Evolutionary conservation across 2,888 invertebrate species (phyloP).

Genomic region (Bhutanitis thaidina): DNA sequence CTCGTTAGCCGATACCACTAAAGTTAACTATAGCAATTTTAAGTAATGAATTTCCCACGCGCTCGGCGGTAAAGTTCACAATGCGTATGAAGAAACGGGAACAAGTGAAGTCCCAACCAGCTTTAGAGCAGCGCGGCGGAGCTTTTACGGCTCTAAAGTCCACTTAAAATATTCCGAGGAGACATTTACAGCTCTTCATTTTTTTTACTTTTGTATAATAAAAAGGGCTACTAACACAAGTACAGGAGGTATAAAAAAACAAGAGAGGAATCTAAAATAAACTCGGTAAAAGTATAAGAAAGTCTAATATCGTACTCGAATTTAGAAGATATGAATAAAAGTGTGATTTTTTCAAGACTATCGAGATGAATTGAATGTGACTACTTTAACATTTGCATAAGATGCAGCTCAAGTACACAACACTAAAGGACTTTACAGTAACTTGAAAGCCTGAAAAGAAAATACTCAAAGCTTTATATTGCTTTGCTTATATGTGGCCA

Average conservation of each 20-base stretch:
- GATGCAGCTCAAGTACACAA: slow-evolving; percentile 26
- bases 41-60: no score
- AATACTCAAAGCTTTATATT: slow-evolving; percentile 77
- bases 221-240: neutral
- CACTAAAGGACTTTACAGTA: slow-evolving; percentile 62
- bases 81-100: no score
- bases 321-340: neutral
- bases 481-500: slow-evolving; percentile 51
- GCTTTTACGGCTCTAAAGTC: no score
- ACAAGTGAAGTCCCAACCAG: no score
- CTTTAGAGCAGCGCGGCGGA: no score
- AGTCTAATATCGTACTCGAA: neutral
- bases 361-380: slow-evolving; percentile 8
- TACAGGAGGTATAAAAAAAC: neutral
- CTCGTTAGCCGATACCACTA: neutral
- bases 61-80: no score
- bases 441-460: slow-evolving; percentile 73
- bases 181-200: neutral
- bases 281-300: no score
- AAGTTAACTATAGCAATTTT: neutral
- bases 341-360: neutral
- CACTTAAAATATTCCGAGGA: no score
- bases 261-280: neutral
- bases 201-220: neutral
- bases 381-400: slow-evolving; percentile 10